Conservation (phyloP, 1,140 invertebrate genomes). For the Arctopsyche grandis region DNA sequence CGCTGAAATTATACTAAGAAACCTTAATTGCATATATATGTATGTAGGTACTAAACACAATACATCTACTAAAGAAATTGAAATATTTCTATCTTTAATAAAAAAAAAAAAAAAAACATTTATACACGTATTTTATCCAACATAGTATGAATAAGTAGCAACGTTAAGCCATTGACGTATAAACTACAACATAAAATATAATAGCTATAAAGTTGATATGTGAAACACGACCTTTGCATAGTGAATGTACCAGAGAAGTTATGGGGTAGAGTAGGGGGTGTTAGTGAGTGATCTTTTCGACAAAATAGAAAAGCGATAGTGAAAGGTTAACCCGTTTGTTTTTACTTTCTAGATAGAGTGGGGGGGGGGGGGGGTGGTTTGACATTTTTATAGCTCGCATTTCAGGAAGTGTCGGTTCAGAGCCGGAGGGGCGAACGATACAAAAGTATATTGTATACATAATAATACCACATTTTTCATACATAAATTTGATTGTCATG, state of each 20-base stretch:
- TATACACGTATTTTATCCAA: no score
- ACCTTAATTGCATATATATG: no score
- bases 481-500: no score
- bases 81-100: no score
- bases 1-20: no score
- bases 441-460: neutral
- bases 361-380: neutral
- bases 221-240: constrained; percentile 10
- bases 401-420: neutral
- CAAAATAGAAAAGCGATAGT: constrained; percentile 23
- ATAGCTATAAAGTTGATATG: neutral
- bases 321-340: constrained; percentile 8
- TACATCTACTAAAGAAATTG: no score
- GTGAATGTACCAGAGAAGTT: no score
- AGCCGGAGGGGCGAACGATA: neutral
- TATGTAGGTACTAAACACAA: no score
- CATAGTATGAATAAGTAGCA: no score
- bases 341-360: constrained; percentile 9
- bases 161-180: no score
- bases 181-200: neutral
- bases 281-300: constrained; percentile 13
- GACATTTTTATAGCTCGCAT: constrained; percentile 20
- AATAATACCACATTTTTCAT: no score
- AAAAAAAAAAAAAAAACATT: no score
- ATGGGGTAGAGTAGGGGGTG: neutral